Base-by-base conservation (phyloP, 1,140 invertebrate species). In the Bathynomus jamesi region DNA sequence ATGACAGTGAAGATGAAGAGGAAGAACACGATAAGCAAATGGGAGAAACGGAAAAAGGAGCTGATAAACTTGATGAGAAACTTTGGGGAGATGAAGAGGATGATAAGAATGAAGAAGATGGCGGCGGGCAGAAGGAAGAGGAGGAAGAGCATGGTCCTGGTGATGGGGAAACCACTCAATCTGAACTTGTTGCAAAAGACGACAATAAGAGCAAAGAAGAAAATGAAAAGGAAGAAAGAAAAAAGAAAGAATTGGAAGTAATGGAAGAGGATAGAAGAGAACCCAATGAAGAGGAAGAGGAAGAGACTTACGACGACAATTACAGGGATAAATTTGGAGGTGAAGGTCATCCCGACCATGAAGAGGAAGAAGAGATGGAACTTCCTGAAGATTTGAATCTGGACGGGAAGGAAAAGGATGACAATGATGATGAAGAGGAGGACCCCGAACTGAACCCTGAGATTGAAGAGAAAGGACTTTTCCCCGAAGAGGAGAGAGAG, bases 1-100 rank as follows among this genome's bases (percentile, higher is more conserved):
- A 87, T 17, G 84, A 88, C 66, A 86, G 90, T 0, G 84, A 88
- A 17, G 82, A 85, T 24, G 86, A 91, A 61, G 87, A 91, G 13
- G 89, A 96, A 76, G 82, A 89, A 0, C n/a, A n/a, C n/a, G 94
- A 97, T 72, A 95, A 96, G 81, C 88, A 97, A 85, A 96, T 97
- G 93, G 95, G 93, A n/a, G 92, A 97, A 71, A 91, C 91, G 5
- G 92, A 91, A 78, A 87, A 91, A 73, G 89, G 87, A 8, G 88
- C 88, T 29, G 92, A 96, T 65, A 90, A 90, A 82, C 85, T 89
- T 75, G 87, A 87, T 79, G 82, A 85, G 77, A 80, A 85, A 78
- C 81, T 89, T 1, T 83, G 82, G 25, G 85, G 85, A n/a, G 83
- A 88, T 46, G 86, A 83, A 27, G 78, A 90, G 28, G 88, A 87